Evolutionary conservation across 1,140 invertebrate genomes (phyloP), one percentile per base, ranked within the genome.

Genomic region (Phymastichus coffea): DNA sequence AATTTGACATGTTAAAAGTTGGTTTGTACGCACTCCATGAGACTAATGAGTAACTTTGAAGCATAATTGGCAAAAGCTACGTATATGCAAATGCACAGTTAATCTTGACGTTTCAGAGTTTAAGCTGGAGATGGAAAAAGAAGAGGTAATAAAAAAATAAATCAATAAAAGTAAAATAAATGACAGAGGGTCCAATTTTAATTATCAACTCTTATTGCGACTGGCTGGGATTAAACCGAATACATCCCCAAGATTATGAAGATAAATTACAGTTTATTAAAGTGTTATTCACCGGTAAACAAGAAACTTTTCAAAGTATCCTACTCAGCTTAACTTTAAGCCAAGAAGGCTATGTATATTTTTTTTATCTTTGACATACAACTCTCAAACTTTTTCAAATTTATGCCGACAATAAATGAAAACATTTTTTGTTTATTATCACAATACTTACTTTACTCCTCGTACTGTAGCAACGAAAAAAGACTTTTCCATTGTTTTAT

Each of bases 11-110:
- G 44, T 44, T 55, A 55, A 55, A 55, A 55, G 14, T 30, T 23
- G 17, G 17, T 28, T 35, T 14, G 40, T 22, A 17, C 19, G 28
- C 28, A n/a, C n/a, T 44, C 6, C 40, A 14, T 44, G 43, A 8
- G 41, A 54, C 40, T 54, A 54, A 54, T 28, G 40, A 56, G 43
- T 43, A 30, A 56, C 43, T 56, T 56, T 46, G 40, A 47, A 56
- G 19, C 19, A 38, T 33, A 56, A 47, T 46, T 54, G 38, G 40
- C 40, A 33, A 33, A 28, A 56, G 22, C 43, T 46, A 20, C 17
- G 25, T 15, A 17, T 17, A 35, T 22, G 38, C 22, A 33, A 14
- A 54, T 19, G 33, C 2, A n/a, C 0, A n/a, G n/a, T n/a, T n/a
- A n/a, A n/a, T n/a, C n/a, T n/a, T n/a, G n/a, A n/a, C n/a, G n/a